Evolutionary conservation across 2,888 invertebrate genomes (phyloP).

Genomic region (Himalopsyche japonica): DNA sequence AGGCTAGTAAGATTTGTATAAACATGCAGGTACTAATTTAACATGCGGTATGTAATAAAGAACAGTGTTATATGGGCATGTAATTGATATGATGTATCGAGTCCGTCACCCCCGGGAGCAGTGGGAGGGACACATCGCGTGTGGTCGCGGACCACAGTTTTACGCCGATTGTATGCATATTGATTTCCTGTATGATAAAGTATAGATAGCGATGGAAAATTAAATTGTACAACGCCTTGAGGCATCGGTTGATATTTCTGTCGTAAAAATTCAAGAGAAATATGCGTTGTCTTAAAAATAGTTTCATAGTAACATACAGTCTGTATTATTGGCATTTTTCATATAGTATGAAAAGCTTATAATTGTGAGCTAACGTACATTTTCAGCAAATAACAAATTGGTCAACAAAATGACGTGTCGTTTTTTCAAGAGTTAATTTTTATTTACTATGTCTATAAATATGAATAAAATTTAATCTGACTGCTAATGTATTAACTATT

Average conservation of each 20-base stretch:
- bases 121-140: conserved; percentile 15
- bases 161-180: not conserved
- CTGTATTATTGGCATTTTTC: too few relatives aligned
- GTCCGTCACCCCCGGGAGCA: conserved; percentile 17
- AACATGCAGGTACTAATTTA: not conserved
- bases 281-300: too few relatives aligned
- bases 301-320: too few relatives aligned
- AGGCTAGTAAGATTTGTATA: not conserved
- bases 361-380: too few relatives aligned
- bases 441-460: too few relatives aligned
- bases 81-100: conserved; percentile 8
- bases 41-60: not conserved
- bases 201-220: not conserved
- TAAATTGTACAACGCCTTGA: not conserved
- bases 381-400: too few relatives aligned
- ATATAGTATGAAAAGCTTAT: too few relatives aligned
- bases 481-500: too few relatives aligned
- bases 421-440: too few relatives aligned
- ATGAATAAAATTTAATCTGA: too few relatives aligned
- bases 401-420: too few relatives aligned
- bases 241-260: not conserved
- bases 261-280: too few relatives aligned
- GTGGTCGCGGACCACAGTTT: not conserved
- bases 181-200: not conserved
- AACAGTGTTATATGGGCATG: not conserved